phyloP scores from a whole-genome alignment of 2,888 invertebrate genomes.

The Embidobia sp. region DNA sequence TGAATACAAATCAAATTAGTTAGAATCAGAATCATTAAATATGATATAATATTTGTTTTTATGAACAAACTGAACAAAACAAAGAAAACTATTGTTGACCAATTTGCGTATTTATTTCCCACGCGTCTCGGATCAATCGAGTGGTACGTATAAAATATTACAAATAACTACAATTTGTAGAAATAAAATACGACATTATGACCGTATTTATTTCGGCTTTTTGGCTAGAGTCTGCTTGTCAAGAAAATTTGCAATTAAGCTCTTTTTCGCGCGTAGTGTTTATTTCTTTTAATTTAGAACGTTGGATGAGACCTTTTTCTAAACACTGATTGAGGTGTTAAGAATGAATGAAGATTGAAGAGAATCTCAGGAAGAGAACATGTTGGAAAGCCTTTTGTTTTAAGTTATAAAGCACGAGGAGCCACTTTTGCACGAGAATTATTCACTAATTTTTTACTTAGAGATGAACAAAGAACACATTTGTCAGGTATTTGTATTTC shows the following conservation, averaged over 20 bases:
- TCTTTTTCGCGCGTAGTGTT: constrained; percentile 53
- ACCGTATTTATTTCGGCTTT: constrained; percentile 70
- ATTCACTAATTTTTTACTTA: constrained; percentile 32
- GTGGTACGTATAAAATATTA: constrained; percentile 79
- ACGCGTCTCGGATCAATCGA: constrained; percentile 82
- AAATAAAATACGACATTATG: constrained; percentile 63
- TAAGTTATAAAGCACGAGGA: constrained; percentile 61
- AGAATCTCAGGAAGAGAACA: constrained; percentile 49
- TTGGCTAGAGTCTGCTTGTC: constrained; percentile 73
- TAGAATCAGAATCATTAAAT: no score
- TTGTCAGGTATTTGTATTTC: constrained; percentile 5
- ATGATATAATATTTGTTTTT: constrained; percentile 30
- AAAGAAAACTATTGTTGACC: constrained; percentile 78
- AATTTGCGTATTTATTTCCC: constrained; percentile 81
- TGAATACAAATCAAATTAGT: constrained; percentile 56
- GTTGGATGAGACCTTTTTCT: constrained; percentile 45
- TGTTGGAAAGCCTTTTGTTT: constrained; percentile 55
- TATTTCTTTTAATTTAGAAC: constrained; percentile 46
- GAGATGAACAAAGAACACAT: constrained; percentile 8
- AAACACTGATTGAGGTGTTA: constrained; percentile 40
- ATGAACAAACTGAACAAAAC: constrained; percentile 54
- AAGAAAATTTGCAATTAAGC: constrained; percentile 35
- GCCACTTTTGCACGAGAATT: constrained; percentile 50
- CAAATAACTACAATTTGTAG: constrained; percentile 68
- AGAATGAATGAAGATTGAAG: constrained; percentile 59